These are phyloP conservation scores for Charanyca ferruginea DNA, from an alignment of 2,888 invertebrate genomes.

Conservation along the genomic window DNA sequence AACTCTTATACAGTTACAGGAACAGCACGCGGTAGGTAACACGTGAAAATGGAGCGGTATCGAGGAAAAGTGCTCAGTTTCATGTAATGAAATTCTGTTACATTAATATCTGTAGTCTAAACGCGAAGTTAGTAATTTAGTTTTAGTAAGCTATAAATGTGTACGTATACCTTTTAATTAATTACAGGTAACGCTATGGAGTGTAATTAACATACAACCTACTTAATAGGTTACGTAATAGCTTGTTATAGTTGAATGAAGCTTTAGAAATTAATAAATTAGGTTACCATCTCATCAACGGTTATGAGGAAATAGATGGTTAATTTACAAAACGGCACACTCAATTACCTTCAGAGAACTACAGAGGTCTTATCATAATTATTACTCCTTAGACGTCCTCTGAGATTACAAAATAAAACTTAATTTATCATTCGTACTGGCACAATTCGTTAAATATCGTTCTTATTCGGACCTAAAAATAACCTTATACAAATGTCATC, in stretches of 20 bases:
- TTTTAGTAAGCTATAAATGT: conserved; percentile 4
- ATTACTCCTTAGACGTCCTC: background rate
- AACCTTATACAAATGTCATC: background rate
- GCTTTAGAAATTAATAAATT: too few species aligned
- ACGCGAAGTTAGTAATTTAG: conserved; percentile 9
- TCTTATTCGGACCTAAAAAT: background rate
- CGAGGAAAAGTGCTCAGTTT: background rate
- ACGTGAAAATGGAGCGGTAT: background rate
- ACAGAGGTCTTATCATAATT: too few species aligned
- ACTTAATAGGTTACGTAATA: conserved; percentile 13
- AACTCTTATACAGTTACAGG: too few species aligned
- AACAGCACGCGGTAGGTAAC: too few species aligned
- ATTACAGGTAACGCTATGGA: conserved; percentile 3
- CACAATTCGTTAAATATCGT: too few species aligned
- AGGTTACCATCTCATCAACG: background rate
- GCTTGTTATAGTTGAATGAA: background rate
- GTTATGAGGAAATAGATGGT: background rate
- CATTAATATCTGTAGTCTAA: background rate
- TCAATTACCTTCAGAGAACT: background rate
- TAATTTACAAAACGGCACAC: background rate
- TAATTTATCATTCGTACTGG: too few species aligned
- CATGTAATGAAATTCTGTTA: background rate
- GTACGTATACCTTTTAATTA: conserved; percentile 5
- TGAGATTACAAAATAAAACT: background rate
- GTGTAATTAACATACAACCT: conserved; percentile 28